phyloP scores from a whole-genome alignment of 2,797 vertebrate species.

The Sitta carolinensis region DNA sequence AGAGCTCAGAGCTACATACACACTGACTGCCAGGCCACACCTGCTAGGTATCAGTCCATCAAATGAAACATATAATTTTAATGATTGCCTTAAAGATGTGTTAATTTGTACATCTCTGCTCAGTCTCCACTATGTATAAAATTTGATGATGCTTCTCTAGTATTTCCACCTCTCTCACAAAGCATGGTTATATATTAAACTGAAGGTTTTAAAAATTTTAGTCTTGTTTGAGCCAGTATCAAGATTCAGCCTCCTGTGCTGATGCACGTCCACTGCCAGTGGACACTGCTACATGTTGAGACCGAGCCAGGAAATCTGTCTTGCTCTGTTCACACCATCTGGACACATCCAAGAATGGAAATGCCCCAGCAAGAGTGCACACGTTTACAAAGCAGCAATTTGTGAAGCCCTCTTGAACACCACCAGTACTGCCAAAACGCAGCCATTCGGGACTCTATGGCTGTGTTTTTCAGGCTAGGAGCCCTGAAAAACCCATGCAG shows the following conservation, averaged over 20 bases:
- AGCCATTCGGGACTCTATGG: rapidly evolving
- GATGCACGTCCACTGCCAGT: rapidly evolving
- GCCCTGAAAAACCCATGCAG: not conserved
- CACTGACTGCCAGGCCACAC: not conserved
- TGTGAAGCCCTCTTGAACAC: not conserved
- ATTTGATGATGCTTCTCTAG: not conserved
- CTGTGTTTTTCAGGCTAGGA: not conserved
- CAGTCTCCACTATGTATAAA: not conserved
- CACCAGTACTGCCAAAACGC: rapidly evolving
- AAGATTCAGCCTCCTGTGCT: not conserved
- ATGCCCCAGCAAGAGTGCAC: not conserved
- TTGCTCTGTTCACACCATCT: not conserved
- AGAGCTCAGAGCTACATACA: rapidly evolving
- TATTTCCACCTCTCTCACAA: not conserved
- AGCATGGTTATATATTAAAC: not conserved
- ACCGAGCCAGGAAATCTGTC: not conserved
- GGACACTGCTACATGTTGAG: no score
- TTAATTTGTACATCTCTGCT: not conserved
- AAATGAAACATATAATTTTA: not conserved
- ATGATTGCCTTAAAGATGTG: not conserved
- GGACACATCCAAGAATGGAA: rapidly evolving
- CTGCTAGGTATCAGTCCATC: not conserved
- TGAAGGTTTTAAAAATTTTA: not conserved
- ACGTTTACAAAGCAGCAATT: rapidly evolving
- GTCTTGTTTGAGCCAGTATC: not conserved